Base-by-base conservation (phyloP, 2,888 invertebrate genomes). In the Amphipyra tragopoginis region DNA sequence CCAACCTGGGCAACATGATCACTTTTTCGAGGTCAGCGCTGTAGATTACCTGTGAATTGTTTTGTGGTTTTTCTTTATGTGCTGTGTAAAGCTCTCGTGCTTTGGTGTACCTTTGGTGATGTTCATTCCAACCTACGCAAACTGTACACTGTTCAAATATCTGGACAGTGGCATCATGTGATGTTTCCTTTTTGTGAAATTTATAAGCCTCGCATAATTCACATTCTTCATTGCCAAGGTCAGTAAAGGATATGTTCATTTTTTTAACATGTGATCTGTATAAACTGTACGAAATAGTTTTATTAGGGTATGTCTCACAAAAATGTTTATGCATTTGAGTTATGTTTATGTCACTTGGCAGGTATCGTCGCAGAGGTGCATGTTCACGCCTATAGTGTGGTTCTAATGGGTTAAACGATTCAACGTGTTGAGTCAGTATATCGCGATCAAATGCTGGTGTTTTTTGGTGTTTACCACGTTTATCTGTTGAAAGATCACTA, bases 351-450 rank as follows among this genome's bases (percentile, higher is more conserved):
- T 75, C 75, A 53, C 57, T 74, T 5, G 66, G 71, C 26, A 78
- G 45, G 51, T 75, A 77, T 15, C 64, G 50, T 26, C 74, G 61
- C 15, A 55, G 34, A 21, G 75, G 78, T 29, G 80, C 77, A 51
- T 78, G 73, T 42, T 76, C 78, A 9, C 75, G 64, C 21, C 77
- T 59, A 47, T 81, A 75, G 21, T 81, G 77, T 5, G 73, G 72
- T 45, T 45, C 75, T 50, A 26, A 11, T 9, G 75, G 80, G 15
- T 72, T 62, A 47, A 80, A 77, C 5, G 56, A 77, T 57, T 74
- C 71, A 15, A 80, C 57, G 26, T 77, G 72, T 49, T 61, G 39
- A 11, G 15, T 75, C 0, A 77, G 47, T 40, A 72, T 48, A 59
- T 66, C 33, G 1, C 75, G 72, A 62, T 77, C 58, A 61, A 65